Percentiles rank a stretch among this genome's conserved stretches.
These are phyloP conservation scores for Parazoanthus swiftii DNA, from an alignment of 92 coral and sea anemone genomes.

Conservation along the genomic window DNA sequence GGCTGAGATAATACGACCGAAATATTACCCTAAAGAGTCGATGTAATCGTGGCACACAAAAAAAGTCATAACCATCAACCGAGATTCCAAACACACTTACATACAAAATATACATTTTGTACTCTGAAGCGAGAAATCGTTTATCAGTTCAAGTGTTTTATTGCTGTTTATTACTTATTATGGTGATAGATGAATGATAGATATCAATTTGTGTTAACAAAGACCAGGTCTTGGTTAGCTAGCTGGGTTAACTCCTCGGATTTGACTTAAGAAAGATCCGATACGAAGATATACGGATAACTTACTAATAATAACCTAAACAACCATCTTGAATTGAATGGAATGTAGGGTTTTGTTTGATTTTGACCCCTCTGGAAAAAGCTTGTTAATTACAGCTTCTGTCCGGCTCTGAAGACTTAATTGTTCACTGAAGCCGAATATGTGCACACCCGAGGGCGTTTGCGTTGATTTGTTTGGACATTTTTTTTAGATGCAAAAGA, in stretches of 20 bases:
- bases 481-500: not conserved
- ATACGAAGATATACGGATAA: not conserved
- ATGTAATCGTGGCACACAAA: not conserved
- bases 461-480: not conserved
- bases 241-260: not conserved
- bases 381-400: constrained; percentile 16
- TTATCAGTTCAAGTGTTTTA: not conserved
- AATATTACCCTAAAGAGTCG: not conserved
- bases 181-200: not conserved
- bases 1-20: not conserved
- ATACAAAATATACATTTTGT: no score
- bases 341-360: constrained; percentile 9
- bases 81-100: not conserved
- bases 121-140: not conserved
- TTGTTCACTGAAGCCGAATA: not conserved
- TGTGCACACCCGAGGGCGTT: not conserved
- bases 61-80: not conserved
- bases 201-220: not conserved
- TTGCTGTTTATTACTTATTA: not conserved
- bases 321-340: not conserved
- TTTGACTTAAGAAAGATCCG: not conserved
- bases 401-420: not conserved
- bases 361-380: not conserved
- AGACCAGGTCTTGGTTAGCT: not conserved
- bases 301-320: not conserved